Evolutionary conservation across 2,113 vertebrate species (phyloP), one percentile per base, ranked within the genome.

Genomic region (Equus quagga): DNA sequence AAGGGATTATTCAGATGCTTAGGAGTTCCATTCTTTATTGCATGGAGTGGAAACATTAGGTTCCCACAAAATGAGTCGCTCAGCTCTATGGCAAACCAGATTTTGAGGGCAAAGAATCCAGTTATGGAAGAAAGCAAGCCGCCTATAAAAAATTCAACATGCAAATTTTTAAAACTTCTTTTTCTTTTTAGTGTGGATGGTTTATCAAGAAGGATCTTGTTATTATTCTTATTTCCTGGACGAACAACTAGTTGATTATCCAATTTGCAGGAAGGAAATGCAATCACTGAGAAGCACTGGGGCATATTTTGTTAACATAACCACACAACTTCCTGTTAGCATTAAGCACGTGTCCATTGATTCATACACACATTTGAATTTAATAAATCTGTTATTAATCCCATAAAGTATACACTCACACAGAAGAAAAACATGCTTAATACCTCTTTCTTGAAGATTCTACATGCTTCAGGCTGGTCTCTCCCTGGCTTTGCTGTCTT

Each of bases 341-440:
- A 93, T 33, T 49, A 70, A 49, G 17, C 21, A 89, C 64, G 64
- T 51, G 86, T 89, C 76, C 46, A 60, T 78, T 56, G 85, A 95
- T 14, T 73, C 79, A 83, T 70, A 93, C 46, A 86, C 49, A 89
- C 33, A 75, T 96, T 94, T 80, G 21, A 84, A 91, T 36, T 86
- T 89, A 60, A 84, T 86, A 79, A 54, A 91, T 84, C 33, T 91
- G 51, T n/a, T 89, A 49, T 82, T 86, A 83, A 96, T 82, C 56
- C 56, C 62, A 80, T 60, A 82, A 91, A 93, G 46, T 31, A 0
- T 8, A 70, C 3, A 36, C 24, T 70, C 17, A 33, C 24, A 80
- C 28, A 44, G 44, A 72, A 92, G 79, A 72, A 85, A 91, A 93
- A 69, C n/a, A 78, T 0, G 1, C 44, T 54, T 58, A 87, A 58